phyloP scores from a whole-genome alignment of 2,797 vertebrate species.

The Darevskia mixta region DNA sequence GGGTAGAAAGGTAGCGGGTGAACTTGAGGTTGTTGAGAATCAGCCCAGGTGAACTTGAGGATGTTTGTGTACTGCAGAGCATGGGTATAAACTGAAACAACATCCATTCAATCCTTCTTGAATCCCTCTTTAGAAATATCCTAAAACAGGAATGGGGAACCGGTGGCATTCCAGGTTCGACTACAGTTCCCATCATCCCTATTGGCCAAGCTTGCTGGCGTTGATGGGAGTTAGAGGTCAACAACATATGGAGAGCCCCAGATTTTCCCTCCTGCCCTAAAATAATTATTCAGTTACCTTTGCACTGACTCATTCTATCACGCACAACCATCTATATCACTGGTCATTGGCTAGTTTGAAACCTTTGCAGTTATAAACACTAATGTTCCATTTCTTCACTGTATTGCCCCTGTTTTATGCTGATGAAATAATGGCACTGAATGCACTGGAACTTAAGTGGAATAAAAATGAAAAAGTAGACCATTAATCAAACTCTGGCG shows the following conservation, averaged over 20 bases:
- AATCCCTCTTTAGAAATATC: not conserved
- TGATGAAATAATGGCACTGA: constrained; percentile 10
- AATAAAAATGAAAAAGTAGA: not conserved
- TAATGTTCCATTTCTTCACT: not conserved
- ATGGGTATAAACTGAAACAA: not conserved
- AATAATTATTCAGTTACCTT: not conserved
- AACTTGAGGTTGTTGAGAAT: no score
- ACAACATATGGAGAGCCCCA: no score
- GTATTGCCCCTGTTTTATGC: not conserved
- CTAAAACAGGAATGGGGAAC: no score
- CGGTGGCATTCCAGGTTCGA: no score
- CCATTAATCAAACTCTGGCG: not conserved
- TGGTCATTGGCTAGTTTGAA: not conserved
- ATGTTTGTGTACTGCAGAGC: not conserved
- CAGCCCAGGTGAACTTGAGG: not conserved
- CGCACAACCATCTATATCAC: not conserved
- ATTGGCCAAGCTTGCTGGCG: not conserved
- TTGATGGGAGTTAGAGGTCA: no score
- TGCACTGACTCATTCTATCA: not conserved
- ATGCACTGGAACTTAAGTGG: not conserved
- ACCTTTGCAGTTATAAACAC: not conserved
- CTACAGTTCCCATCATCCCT: not conserved
- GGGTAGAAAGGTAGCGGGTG: not conserved
- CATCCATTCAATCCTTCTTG: not conserved
- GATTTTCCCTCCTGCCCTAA: no score